These are phyloP conservation scores for Volucella inflata DNA, from an alignment of 2,888 invertebrate genomes.

Conservation along the genomic window DNA sequence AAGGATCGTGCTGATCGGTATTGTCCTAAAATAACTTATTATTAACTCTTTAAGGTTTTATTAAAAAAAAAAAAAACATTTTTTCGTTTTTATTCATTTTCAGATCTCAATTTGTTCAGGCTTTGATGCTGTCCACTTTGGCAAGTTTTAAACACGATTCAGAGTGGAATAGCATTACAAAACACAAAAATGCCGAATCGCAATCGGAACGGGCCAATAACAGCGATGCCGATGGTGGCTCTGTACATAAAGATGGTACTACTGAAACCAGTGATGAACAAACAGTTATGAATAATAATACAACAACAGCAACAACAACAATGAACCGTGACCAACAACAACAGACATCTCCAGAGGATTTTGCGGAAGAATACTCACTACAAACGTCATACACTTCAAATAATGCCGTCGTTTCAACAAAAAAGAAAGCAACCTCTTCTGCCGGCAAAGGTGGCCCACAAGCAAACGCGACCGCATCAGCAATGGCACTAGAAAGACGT, in stretches of 20 bases:
- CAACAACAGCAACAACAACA: constrained; percentile 76
- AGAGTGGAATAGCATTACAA: constrained; percentile 67
- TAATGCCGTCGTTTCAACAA: constrained; percentile 75
- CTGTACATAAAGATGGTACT: constrained; percentile 58
- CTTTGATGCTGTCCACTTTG: constrained; percentile 87
- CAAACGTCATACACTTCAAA: constrained; percentile 80
- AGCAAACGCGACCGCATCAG: constrained; percentile 78
- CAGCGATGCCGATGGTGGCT: constrained; percentile 76
- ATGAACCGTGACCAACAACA: constrained; percentile 82
- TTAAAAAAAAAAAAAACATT: not conserved
- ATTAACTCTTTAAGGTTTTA: not conserved
- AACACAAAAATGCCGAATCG: constrained; percentile 77
- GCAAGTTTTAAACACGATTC: constrained; percentile 80
- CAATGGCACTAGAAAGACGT: constrained; percentile 81
- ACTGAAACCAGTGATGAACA: constrained; percentile 76
- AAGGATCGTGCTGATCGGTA: constrained; percentile 86
- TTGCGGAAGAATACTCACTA: constrained; percentile 81
- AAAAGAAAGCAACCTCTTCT: constrained; percentile 78
- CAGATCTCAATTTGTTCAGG: constrained; percentile 87
- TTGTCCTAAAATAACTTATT: not conserved
- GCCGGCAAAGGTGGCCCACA: constrained; percentile 77
- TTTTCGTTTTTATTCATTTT: constrained; percentile 33
- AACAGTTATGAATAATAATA: constrained; percentile 82
- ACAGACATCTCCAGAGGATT: constrained; percentile 83
- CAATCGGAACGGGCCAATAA: constrained; percentile 76